Percentiles rank a stretch among this genome's conserved stretches.
Conservation (phyloP, 2,113 vertebrate genomes). For the Symphodus melops region DNA sequence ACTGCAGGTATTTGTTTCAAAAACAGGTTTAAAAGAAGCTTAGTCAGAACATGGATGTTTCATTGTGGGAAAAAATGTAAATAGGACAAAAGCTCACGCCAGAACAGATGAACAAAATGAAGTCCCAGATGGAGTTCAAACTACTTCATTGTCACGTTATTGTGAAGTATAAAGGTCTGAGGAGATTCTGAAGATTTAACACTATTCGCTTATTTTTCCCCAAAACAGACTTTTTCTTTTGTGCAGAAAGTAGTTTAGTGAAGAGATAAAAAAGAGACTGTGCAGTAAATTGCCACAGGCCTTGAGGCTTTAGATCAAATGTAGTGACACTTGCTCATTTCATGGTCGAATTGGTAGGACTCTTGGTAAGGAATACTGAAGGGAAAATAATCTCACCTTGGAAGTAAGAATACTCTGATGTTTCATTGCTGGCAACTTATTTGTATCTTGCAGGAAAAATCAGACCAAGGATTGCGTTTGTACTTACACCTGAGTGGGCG, state of each 20-base stretch:
- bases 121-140: no score
- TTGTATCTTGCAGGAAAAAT: not conserved
- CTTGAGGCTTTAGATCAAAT: slow-evolving; percentile 9
- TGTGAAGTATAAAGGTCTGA: no score
- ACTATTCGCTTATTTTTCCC: no score
- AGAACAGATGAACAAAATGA: no score
- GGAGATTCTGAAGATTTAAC: no score
- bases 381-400: not conserved
- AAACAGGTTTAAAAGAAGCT: not conserved
- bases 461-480: no score
- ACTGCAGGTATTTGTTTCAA: no score
- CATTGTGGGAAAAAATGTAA: not conserved
- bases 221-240: not conserved
- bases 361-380: not conserved
- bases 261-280: slow-evolving; percentile 7
- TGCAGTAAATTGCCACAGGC: not conserved
- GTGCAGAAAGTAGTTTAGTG: not conserved
- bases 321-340: slow-evolving; percentile 23
- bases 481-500: no score
- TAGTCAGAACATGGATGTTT: not conserved
- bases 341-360: slow-evolving; percentile 2
- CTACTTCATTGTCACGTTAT: no score
- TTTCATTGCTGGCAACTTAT: not conserved
- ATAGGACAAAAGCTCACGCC: no score
- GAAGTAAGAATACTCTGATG: not conserved